Percentiles rank a stretch among this genome's conserved stretches.
phyloP scores from a whole-genome alignment of 2,888 invertebrate species.

The Sphinx pinastri region DNA sequence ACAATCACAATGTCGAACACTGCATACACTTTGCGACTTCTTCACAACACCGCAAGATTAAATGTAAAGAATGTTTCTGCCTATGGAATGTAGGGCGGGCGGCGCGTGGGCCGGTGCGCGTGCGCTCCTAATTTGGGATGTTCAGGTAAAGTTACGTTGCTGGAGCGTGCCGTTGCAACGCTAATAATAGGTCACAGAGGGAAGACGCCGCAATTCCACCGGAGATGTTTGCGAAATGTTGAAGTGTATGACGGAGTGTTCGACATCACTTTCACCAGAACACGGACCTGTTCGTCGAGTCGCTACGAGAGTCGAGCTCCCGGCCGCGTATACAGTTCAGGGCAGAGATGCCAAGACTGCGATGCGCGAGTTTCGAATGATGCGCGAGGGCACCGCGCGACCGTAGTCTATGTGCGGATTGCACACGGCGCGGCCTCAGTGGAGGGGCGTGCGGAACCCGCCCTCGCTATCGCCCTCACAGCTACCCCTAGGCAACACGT shows the following conservation, averaged over 20 bases:
- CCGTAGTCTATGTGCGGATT: conserved; percentile 80
- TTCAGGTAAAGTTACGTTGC: conserved; percentile 82
- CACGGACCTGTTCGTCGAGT: conserved; percentile 83
- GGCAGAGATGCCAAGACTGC: conserved; percentile 79
- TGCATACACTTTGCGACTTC: conserved; percentile 60
- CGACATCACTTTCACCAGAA: conserved; percentile 72
- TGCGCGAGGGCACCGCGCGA: conserved; percentile 76
- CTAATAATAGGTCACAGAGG: conserved; percentile 76
- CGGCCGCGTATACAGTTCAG: conserved; percentile 80
- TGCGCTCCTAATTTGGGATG: conserved; percentile 84
- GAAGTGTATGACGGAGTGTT: conserved; percentile 51
- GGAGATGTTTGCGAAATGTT: conserved; percentile 56
- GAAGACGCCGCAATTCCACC: conserved; percentile 72
- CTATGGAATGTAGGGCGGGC: conserved; percentile 68
- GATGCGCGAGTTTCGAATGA: conserved; percentile 83
- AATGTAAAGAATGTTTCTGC: conserved; percentile 54
- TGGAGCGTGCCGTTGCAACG: conserved; percentile 74
- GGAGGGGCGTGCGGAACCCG: conserved; percentile 65
- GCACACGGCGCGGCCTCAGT: conserved; percentile 85
- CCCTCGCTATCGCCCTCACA: conserved; percentile 54
- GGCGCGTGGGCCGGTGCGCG: conserved; percentile 62
- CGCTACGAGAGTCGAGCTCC: conserved; percentile 81
- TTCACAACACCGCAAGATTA: conserved; percentile 63
- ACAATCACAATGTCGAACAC: conserved; percentile 60
- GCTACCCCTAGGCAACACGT: conserved; percentile 36